A percentile compares a stretch with the other conserved stretches of the same genome.
Evolutionary conservation across 1,140 invertebrate species (phyloP).

Genomic region (Drosophila saltans): DNA sequence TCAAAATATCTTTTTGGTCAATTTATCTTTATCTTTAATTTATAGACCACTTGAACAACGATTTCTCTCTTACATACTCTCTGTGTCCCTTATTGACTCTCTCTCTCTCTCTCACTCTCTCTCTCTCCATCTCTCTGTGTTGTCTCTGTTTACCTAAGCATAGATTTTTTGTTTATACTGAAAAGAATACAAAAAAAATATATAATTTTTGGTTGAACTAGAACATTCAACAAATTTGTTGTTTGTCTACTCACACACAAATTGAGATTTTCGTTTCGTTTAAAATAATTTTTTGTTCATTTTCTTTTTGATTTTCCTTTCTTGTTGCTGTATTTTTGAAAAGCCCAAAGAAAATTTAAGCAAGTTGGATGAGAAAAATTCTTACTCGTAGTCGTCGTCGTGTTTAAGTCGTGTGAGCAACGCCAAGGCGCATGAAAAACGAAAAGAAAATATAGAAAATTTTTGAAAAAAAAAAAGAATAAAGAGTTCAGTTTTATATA

Average conservation of each 20-base stretch:
- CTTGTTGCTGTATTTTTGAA: constrained; percentile 33
- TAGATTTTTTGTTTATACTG: constrained; percentile 69
- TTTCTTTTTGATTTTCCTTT: constrained; percentile 24
- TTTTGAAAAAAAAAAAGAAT: constrained; percentile 37
- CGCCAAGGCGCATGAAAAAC: constrained; percentile 71
- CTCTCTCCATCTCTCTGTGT: constrained; percentile 14
- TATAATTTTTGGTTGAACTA: constrained; percentile 61
- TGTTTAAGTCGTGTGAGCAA: constrained; percentile 81
- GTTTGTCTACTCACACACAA: constrained; percentile 57
- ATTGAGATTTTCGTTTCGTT: constrained; percentile 54
- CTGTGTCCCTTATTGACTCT: background rate
- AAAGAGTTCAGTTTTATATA: constrained; percentile 37
- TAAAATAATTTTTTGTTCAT: constrained; percentile 28
- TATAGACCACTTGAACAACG: constrained; percentile 59
- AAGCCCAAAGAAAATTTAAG: constrained; percentile 56
- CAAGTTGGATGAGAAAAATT: constrained; percentile 64
- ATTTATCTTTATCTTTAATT: constrained; percentile 43
- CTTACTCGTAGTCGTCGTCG: constrained; percentile 78
- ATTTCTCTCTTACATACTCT: constrained; percentile 24
- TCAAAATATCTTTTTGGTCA: constrained; percentile 9
- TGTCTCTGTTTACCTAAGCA: constrained; percentile 70
- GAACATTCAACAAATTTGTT: constrained; percentile 73
- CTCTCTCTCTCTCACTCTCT: constrained; percentile 26
- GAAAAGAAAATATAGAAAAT: constrained; percentile 41
- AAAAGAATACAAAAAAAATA: constrained; percentile 37